phyloP scores from a whole-genome alignment of 2,797 vertebrate genomes.

The Pyrrhura leucotis region DNA sequence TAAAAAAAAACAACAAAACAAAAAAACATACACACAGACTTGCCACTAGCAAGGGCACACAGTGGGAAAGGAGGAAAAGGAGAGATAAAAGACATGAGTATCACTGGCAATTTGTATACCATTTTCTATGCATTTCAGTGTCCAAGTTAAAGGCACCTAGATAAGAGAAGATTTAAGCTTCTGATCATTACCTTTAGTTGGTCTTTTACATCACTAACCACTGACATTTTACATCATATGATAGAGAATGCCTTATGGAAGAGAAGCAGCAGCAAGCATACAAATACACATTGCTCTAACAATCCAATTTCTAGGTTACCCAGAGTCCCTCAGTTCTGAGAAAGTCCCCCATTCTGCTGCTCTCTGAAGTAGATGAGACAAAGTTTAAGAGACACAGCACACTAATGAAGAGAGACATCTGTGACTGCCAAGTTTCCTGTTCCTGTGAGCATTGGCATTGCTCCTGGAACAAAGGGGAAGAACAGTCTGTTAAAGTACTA shows the following conservation, averaged over 20 bases:
- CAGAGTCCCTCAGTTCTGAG: not conserved
- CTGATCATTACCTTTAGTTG: not conserved
- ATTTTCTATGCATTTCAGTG: not conserved
- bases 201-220: not conserved
- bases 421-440: not conserved
- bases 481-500: not conserved
- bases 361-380: not conserved
- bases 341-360: not conserved
- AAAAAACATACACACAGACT: fast-evolving
- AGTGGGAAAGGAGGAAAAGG: fast-evolving
- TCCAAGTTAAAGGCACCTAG: not conserved
- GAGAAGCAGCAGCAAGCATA: not conserved
- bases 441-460: not conserved
- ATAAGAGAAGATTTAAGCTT: not conserved
- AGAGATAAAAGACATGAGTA: not conserved
- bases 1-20: not conserved
- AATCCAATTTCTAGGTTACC: not conserved
- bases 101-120: not conserved
- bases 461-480: slow-evolving; percentile 14
- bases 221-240: fast-evolving
- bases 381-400: not conserved
- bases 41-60: not conserved
- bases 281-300: fast-evolving
- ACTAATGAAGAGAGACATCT: not conserved
- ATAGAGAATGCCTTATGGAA: not conserved